A percentile compares a stretch with the other conserved stretches of the same genome.
These are phyloP conservation scores for Megalurothrips usitatus DNA, from an alignment of 2,888 invertebrate genomes.

Conservation along the genomic window DNA sequence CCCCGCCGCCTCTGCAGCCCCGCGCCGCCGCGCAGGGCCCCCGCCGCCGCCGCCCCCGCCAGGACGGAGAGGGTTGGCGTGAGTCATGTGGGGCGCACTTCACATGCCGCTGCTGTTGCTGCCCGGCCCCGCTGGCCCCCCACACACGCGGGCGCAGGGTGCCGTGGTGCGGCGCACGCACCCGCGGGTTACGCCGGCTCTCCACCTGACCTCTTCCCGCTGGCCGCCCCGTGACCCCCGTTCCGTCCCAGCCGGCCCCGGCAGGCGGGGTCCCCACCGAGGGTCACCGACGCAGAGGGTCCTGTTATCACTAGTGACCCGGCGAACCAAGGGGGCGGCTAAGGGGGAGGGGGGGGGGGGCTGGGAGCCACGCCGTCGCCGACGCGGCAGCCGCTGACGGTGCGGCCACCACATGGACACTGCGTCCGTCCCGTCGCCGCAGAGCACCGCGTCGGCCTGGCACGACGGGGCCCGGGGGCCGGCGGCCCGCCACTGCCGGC, in stretches of 20 bases:
- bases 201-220: neutral
- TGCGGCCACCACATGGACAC: no score
- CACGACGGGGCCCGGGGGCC: no score
- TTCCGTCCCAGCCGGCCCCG: neutral
- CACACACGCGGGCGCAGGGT: no score
- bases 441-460: no score
- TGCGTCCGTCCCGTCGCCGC: no score
- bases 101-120: no score
- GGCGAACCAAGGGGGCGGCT: no score
- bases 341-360: neutral
- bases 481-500: neutral
- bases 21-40: neutral
- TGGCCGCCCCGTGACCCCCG: neutral
- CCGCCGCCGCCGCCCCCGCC: neutral
- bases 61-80: neutral
- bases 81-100: no score
- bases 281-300: neutral
- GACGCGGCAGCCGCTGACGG: neutral
- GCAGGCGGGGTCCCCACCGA: neutral
- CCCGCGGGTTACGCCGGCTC: neutral
- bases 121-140: no score
- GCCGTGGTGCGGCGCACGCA: no score
- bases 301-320: neutral
- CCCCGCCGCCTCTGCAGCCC: neutral
- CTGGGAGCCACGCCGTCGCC: neutral